Evolutionary conservation across 2,113 vertebrate species (phyloP).

Genomic region (Eclectus roratus): DNA sequence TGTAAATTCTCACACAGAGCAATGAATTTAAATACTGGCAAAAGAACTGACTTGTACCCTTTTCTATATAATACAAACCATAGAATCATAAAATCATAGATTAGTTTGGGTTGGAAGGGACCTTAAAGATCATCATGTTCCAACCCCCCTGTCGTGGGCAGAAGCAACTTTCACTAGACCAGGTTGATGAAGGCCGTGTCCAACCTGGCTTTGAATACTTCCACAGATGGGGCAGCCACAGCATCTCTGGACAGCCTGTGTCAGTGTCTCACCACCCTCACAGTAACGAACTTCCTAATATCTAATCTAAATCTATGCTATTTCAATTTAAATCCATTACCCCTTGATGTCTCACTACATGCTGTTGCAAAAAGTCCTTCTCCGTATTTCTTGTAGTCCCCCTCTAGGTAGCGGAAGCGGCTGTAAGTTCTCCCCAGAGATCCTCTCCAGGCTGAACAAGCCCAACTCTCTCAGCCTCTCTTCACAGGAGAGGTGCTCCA

Average conservation of each 20-base stretch:
- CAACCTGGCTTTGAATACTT: background rate
- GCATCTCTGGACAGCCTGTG: background rate
- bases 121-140: background rate
- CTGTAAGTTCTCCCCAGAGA: background rate
- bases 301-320: background rate
- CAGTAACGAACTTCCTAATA: background rate
- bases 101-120: background rate
- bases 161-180: background rate
- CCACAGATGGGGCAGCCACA: background rate
- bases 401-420: background rate
- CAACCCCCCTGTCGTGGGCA: background rate
- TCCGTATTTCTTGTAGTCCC: background rate
- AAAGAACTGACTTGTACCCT: background rate
- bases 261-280: background rate
- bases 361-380: background rate
- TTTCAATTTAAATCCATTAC: background rate
- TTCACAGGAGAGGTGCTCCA: background rate
- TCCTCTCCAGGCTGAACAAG: background rate
- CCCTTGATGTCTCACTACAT: background rate
- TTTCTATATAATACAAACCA: background rate
- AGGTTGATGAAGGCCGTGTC: background rate
- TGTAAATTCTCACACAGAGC: background rate
- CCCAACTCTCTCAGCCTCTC: background rate
- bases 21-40: background rate
- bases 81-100: background rate